These are phyloP conservation scores for Aplysina aerophoba DNA, from an alignment of 37 sponge, comb jelly and placozoan genomes.

Conservation along the genomic window DNA sequence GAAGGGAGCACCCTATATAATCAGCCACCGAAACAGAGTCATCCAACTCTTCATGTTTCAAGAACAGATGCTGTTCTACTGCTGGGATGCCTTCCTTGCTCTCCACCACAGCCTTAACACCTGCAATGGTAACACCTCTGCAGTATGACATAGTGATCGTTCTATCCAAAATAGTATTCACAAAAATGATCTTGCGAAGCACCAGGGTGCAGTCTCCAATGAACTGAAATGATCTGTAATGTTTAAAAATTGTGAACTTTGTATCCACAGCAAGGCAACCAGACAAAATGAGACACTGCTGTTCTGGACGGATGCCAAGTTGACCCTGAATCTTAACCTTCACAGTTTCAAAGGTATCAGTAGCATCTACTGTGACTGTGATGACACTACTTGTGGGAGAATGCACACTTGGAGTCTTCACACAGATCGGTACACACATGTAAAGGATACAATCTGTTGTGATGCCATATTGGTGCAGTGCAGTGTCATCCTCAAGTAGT, in stretches of 20 bases:
- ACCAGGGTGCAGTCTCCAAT: no score
- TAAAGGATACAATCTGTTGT: background rate
- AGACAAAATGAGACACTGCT: conserved; percentile 66
- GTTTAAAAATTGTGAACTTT: conserved; percentile 54
- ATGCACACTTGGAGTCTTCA: conserved; percentile 56
- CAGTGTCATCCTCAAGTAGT: conserved; percentile 52
- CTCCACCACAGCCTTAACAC: conserved; percentile 17
- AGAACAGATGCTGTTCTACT: conserved; percentile 21
- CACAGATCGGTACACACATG: conserved; percentile 54
- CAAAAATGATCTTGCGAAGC: no score
- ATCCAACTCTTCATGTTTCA: background rate
- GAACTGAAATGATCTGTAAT: no score
- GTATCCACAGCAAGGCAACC: conserved; percentile 62
- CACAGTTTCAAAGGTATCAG: conserved; percentile 63
- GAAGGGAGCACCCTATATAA: background rate
- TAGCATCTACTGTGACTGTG: conserved; percentile 64
- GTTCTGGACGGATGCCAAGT: conserved; percentile 66
- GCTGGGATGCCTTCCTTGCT: conserved; percentile 28
- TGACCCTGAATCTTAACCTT: conserved; percentile 71
- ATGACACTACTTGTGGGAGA: conserved; percentile 31
- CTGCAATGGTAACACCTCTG: background rate
- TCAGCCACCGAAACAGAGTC: background rate
- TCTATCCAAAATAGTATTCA: no score
- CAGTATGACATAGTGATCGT: no score
- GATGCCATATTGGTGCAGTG: conserved; percentile 18